Percentiles rank a stretch among this genome's conserved stretches.
phyloP scores from a whole-genome alignment of 2,888 invertebrate species.

The Thelaira solivaga region DNA sequence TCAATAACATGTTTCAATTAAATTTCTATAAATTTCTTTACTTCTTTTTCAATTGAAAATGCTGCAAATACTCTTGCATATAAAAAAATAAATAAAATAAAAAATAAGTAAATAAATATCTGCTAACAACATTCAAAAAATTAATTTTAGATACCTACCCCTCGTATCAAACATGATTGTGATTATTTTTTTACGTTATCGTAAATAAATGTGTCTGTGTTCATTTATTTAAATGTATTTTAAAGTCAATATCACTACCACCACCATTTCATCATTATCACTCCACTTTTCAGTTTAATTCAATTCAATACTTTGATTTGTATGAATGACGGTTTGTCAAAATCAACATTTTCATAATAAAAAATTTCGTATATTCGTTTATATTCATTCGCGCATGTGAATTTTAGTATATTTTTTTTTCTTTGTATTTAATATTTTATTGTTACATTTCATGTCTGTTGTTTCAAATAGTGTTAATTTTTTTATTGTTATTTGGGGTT shows the following conservation, averaged over 20 bases:
- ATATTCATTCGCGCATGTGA: background rate
- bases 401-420: background rate
- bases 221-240: constrained; percentile 17
- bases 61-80: no score
- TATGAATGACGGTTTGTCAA: constrained; percentile 12
- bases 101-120: no score
- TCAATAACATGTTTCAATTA: no score
- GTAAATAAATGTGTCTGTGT: background rate
- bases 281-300: constrained; percentile 8
- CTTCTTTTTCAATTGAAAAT: no score
- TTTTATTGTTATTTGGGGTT: constrained; percentile 25
- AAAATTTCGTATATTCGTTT: background rate
- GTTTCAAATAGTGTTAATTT: constrained; percentile 44
- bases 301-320: constrained; percentile 52
- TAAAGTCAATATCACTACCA: constrained; percentile 22
- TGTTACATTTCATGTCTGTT: constrained; percentile 34
- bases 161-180: constrained; percentile 20
- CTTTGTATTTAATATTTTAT: constrained; percentile 18
- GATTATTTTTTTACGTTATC: constrained; percentile 20
- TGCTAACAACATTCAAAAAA: no score
- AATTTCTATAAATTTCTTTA: no score
- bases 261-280: constrained; percentile 13
- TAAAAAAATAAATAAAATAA: no score
- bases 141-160: no score
- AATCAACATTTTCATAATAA: constrained; percentile 1